Base-by-base conservation (phyloP, 2,797 vertebrate species). In the Pagetopsis macropterus region DNA sequence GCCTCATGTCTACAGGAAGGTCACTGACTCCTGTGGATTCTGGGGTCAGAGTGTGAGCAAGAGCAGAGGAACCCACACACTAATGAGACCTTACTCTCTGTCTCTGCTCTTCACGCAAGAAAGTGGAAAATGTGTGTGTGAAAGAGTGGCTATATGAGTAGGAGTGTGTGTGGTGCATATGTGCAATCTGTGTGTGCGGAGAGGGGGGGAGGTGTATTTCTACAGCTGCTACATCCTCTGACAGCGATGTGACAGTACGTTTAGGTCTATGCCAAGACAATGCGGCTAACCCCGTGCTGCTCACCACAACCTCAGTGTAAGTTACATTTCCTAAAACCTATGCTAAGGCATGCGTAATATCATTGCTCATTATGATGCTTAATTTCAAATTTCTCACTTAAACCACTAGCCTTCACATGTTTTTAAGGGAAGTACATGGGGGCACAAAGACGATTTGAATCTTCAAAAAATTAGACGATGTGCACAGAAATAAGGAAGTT, bases 41-140 rank as follows among this genome's bases (percentile, higher is more conserved):
- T 33, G 72, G 86, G 92, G 91, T 91, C 90, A 86, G 61, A 77
- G 88, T 81, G 77, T 65, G 79, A 85, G 81, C 75, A 72, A 79
- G 78, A 75, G 82, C 77, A 92, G 85, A 82, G 79, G 63, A 84
- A 75, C 83, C 81, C 87, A 70, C 79, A 79, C 87, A 89, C 89
- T 94, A 94, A 94, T 92, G 93, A 94, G 93, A 92, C 87, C 91
- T 82, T 57, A 62, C 82, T 83, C 85, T 82, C 70, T 75, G 77
- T 74, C 72, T 81, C 84, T 82, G 81, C 71, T 88, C 85, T 76
- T 81, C 88, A 69, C 54, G 45, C 65, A 31, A 76, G 81, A 77
- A 78, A 83, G 82, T 80, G 76, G 81, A 88, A 82, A 82, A 73
- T 61, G 75, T 81, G 81, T 78, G 59, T 55, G 65, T 23, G 58